Evolutionary conservation across 2,113 vertebrate species (phyloP), one percentile per base, ranked within the genome.

Genomic region (Odocoileus virginianus): DNA sequence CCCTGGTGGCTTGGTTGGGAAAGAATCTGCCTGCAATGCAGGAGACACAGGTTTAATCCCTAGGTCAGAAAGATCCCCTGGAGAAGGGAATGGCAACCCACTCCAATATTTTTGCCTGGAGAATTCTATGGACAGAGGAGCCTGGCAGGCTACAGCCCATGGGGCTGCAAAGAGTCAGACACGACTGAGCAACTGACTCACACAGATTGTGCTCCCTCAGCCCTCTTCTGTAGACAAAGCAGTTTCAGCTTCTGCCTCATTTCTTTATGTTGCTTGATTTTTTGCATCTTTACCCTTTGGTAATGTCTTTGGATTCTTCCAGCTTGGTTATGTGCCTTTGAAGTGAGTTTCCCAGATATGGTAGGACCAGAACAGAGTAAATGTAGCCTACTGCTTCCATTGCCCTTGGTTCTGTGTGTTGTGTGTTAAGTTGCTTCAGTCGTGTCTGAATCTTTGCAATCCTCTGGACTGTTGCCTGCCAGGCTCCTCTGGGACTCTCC

Each of bases 261-360:
- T 61, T 97, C 47, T 84, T 87, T 81, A 87, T 40, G 54, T 7
- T 64, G 33, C 7, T 14, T 17, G 40, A 58, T n/a, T 86, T 50
- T 14, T 14, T 64, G 30, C 9, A 13, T 33, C 2, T 36, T 47
- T 27, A 11, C 21, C 36, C 25, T 71, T n/a, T 33, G 19, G 21
- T 88, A 54, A 33, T 28, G 89, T 23, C 33, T 64, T 6, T 89
- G 87, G 25, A 50, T 25, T 36, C 27, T 71, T 92, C 36, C 43
- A 55, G 74, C 45, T 91, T 58, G 15, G 28, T 45, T 87, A 16
- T 50, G 36, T 87, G 28, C 83, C 60, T 96, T 81, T 87, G 55
- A 96, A 84, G 45, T 55, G 33, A 16, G 12, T 57, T 58, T 78
- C 10, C 9, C 54, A n/a, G 27, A 57, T n/a, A 2, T 33, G 11